These are phyloP conservation scores for Drosophila jambulina DNA, from an alignment of 1,140 invertebrate species.

Conservation along the genomic window DNA sequence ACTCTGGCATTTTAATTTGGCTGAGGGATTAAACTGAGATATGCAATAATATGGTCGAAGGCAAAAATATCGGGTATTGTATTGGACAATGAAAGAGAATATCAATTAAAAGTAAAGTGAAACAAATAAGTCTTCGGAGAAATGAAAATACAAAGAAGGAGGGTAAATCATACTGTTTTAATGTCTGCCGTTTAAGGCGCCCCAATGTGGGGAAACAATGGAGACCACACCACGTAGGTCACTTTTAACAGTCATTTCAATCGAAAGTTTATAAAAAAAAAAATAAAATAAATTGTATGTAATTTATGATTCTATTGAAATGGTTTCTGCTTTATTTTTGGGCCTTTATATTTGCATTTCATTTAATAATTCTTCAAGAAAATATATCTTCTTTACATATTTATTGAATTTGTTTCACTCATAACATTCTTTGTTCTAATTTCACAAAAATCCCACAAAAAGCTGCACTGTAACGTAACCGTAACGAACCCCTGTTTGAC, in stretches of 20 bases:
- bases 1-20: slow-evolving; percentile 6
- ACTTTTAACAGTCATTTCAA: background rate
- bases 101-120: slow-evolving; percentile 15
- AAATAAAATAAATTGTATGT: background rate
- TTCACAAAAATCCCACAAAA: background rate
- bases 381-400: background rate
- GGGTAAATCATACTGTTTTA: background rate
- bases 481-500: no score
- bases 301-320: background rate
- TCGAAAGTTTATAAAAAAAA: background rate
- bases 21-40: slow-evolving; percentile 8
- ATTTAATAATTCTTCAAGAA: background rate
- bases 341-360: background rate
- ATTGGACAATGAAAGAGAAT: slow-evolving; percentile 1
- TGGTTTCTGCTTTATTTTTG: no score
- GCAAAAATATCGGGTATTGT: background rate
- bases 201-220: background rate
- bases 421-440: background rate
- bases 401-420: background rate
- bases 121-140: background rate
- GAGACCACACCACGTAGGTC: background rate
- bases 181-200: slow-evolving; percentile 3
- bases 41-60: background rate
- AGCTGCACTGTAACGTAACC: background rate
- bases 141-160: background rate